A percentile compares a stretch with the other conserved stretches of the same genome.
Evolutionary conservation across 2,113 vertebrate genomes (phyloP).

Genomic region (Melospiza melodia): DNA sequence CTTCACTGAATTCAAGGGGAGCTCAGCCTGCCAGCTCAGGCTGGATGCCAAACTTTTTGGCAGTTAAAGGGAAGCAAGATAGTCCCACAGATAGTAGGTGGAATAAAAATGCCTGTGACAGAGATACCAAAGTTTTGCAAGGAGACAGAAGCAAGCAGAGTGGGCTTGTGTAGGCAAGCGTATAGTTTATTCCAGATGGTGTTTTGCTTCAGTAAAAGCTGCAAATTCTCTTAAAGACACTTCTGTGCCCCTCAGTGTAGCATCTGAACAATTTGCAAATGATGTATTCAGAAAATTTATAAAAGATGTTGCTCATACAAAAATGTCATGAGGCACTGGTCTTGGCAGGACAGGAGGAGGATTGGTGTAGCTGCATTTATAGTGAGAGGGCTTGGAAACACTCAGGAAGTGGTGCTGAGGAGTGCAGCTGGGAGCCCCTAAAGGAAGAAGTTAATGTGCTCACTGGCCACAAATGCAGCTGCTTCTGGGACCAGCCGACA

Average conservation of each 20-base stretch:
- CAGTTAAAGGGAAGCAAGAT: background rate
- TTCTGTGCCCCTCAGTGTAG: background rate
- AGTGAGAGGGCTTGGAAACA: background rate
- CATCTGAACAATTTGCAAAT: background rate
- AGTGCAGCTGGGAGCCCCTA: background rate
- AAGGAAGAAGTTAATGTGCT: background rate
- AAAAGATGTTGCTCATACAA: background rate
- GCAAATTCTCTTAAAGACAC: conserved; percentile 38
- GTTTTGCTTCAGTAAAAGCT: conserved; percentile 41
- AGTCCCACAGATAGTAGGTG: conserved; percentile 38
- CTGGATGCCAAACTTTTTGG: background rate
- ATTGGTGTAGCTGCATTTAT: background rate
- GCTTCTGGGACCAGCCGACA: background rate
- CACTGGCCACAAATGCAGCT: background rate
- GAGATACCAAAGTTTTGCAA: conserved; percentile 13
- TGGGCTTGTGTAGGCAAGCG: conserved; percentile 46
- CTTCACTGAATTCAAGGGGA: background rate
- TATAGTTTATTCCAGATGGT: conserved; percentile 41
- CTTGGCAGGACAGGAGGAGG: background rate
- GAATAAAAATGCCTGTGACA: conserved; percentile 16
- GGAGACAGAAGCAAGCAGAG: background rate
- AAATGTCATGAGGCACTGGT: background rate
- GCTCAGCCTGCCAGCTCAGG: background rate
- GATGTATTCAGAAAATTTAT: background rate
- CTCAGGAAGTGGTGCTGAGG: background rate